Evolutionary conservation across 2,797 vertebrate species (phyloP), one percentile per base, ranked within the genome.

Genomic region (Anas bahamensis): DNA sequence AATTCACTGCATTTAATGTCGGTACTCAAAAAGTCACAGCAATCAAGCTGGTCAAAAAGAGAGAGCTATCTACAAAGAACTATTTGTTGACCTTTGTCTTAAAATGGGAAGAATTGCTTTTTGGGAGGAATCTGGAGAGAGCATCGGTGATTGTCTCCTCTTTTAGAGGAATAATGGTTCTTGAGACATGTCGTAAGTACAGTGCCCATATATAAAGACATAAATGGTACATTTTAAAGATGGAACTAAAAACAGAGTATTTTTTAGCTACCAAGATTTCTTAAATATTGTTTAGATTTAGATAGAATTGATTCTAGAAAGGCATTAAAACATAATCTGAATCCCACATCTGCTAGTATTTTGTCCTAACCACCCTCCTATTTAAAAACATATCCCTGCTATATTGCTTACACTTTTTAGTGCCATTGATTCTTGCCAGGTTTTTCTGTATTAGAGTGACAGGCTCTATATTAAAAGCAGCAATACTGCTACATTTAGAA

Each of bases 391-490:
- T 35, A 11, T 42, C 41, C 52, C 33, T 86, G 42, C 6, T 73
- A 41, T 66, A 85, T 73, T 57, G 39, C 55, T 44, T 44, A n/a
- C 31, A 66, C 26, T 60, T 68, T 56, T 13, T 46, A 33, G 68
- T 57, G 44, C n/a, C 23, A 50, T 33, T 83, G 11, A 3, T 39
- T 77, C 78, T 89, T 37, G 21, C 12, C 33, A 64, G 7, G 13
- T 60, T 88, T 78, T 95, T 55, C 88, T 86, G 60, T 56, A 81
- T 59, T 66, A 70, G 37, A 42, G 56, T 88, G 86, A 83, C 56
- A 89, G 79, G 33, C 23, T 90, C 23, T 76, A 42, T 64, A 91
- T 91, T 83, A 88, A 83, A 95, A 94, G 29, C 31, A 81, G 79
- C 46, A 91, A 91, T 29, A 78, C 4, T 52, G 50, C 79, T 89